phyloP scores from a whole-genome alignment of 2,888 invertebrate genomes.

The Amphimallon solstitiale region DNA sequence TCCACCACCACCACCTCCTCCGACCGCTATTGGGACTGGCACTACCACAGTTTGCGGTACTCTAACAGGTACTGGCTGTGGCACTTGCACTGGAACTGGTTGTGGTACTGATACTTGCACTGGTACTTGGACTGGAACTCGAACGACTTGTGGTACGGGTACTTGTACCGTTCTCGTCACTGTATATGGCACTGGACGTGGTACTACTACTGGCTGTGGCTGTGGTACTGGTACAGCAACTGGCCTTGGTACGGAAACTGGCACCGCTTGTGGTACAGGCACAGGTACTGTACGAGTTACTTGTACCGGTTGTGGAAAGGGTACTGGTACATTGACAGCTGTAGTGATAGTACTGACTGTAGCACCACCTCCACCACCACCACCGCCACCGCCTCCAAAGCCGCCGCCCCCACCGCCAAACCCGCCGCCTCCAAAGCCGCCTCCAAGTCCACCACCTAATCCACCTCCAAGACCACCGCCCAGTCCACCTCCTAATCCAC shows the following conservation, averaged over 20 bases:
- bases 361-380: slow-evolving; percentile 57
- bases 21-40: slow-evolving; percentile 67
- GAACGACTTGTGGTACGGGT: slow-evolving; percentile 59
- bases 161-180: slow-evolving; percentile 58
- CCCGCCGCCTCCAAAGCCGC: slow-evolving; percentile 40
- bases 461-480: slow-evolving; percentile 39
- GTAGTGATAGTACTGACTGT: slow-evolving; percentile 55
- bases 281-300: slow-evolving; percentile 63
- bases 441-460: slow-evolving; percentile 39
- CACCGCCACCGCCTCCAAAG: slow-evolving; percentile 50
- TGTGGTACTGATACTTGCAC: slow-evolving; percentile 67
- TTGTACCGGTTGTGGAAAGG: slow-evolving; percentile 55
- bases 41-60: slow-evolving; percentile 65
- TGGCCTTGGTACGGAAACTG: slow-evolving; percentile 62
- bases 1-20: slow-evolving; percentile 61
- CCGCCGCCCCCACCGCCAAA: slow-evolving; percentile 44
- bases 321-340: slow-evolving; percentile 57
- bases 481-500: slow-evolving; percentile 40
- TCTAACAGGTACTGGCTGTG: slow-evolving; percentile 64
- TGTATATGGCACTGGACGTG: slow-evolving; percentile 44
- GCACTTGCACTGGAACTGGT: slow-evolving; percentile 67
- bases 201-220: slow-evolving; percentile 54
- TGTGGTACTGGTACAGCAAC: slow-evolving; percentile 64
- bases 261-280: slow-evolving; percentile 66
- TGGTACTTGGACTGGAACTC: slow-evolving; percentile 62